Percentiles rank a stretch among this genome's conserved stretches.
Evolutionary conservation across 2,113 vertebrate species (phyloP).

Genomic region (Vulpes lagopus): DNA sequence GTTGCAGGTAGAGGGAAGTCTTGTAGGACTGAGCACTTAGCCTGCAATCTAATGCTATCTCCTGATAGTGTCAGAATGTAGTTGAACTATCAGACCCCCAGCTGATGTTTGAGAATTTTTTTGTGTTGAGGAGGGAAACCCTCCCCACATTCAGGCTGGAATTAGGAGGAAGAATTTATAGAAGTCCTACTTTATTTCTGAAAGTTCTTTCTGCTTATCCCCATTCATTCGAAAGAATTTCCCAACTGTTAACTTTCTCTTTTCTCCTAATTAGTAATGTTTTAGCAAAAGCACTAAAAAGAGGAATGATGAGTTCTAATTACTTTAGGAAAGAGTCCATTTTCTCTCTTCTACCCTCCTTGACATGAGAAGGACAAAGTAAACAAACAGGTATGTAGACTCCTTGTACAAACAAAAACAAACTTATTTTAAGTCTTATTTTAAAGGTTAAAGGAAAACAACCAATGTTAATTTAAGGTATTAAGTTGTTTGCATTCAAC

Average conservation of each 20-base stretch:
- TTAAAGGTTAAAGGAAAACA: constrained; percentile 42
- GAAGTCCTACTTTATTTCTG: neutral
- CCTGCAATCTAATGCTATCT: neutral
- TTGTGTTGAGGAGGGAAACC: neutral
- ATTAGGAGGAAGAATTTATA: neutral
- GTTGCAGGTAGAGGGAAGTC: neutral
- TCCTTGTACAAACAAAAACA: neutral
- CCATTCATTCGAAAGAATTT: constrained; percentile 18
- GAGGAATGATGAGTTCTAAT: neutral
- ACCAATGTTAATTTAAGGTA: constrained; percentile 36
- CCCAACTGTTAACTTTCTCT: constrained; percentile 23
- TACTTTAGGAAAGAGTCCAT: neutral
- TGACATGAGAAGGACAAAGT: neutral
- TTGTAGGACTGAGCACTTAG: neutral
- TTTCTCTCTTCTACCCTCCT: neutral
- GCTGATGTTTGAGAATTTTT: neutral
- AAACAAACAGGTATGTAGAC: neutral
- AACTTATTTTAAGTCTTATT: neutral
- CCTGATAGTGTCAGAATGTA: neutral
- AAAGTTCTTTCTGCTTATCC: neutral
- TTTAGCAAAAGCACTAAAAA: constrained; percentile 37
- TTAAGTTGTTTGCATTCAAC: neutral
- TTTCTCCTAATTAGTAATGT: constrained; percentile 22
- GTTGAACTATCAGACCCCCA: neutral
- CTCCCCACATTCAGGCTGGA: neutral